These are phyloP conservation scores for Tetragonula clypearis DNA, from an alignment of 1,140 invertebrate species.

Conservation along the genomic window DNA sequence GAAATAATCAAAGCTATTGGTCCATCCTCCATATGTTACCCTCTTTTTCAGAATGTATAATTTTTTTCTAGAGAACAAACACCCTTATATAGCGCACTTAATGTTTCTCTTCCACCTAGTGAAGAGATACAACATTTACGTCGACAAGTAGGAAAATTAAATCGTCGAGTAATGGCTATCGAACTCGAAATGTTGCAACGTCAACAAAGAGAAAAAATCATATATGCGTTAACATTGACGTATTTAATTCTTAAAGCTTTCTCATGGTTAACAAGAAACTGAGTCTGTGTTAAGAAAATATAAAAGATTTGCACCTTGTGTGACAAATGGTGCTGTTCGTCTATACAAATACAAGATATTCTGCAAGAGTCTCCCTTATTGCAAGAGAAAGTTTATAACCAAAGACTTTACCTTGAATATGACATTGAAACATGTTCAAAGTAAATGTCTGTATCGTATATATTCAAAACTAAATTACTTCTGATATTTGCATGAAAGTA, in stretches of 20 bases:
- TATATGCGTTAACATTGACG: constrained; percentile 90
- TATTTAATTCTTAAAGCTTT: constrained; percentile 93
- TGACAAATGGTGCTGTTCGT: constrained; percentile 34
- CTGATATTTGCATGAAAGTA: constrained; percentile 3
- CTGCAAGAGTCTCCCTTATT: constrained; percentile 21
- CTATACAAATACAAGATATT: constrained; percentile 20
- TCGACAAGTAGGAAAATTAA: constrained; percentile 91
- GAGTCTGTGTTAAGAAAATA: constrained; percentile 23
- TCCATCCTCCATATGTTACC: neutral
- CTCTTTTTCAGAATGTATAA: constrained; percentile 3
- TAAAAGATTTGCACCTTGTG: constrained; percentile 18
- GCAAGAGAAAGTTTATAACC: constrained; percentile 47
- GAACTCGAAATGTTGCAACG: constrained; percentile 91
- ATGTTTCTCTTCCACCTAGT: constrained; percentile 86
- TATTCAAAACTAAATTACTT: constrained; percentile 29
- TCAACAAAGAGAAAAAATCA: constrained; percentile 91
- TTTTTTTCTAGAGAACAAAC: constrained; percentile 84
- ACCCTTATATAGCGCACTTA: constrained; percentile 82
- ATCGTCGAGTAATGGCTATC: constrained; percentile 91
- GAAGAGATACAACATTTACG: constrained; percentile 92
- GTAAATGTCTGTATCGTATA: constrained; percentile 38
- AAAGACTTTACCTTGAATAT: constrained; percentile 53
- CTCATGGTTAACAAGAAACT: constrained; percentile 89
- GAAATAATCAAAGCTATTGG: neutral
- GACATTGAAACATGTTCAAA: constrained; percentile 6